Evolutionary conservation across 2,888 invertebrate species (phyloP).

Genomic region (Cheilosia variabilis): DNA sequence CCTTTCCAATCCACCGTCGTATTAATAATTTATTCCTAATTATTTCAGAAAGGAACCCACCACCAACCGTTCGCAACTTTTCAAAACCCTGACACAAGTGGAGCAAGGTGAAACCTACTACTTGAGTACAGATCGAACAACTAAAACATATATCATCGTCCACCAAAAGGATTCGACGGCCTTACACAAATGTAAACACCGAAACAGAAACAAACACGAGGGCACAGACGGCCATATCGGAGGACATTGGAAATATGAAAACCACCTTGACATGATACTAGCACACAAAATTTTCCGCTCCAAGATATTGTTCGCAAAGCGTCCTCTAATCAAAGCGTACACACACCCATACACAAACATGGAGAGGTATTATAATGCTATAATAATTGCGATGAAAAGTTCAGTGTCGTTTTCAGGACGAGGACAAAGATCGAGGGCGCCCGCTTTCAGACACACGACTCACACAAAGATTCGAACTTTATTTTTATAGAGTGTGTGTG

Average conservation of each 20-base stretch:
- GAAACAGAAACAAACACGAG: conserved; percentile 54
- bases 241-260: conserved; percentile 51
- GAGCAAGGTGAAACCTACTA: conserved; percentile 63
- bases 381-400: conserved; percentile 58
- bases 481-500: conserved; percentile 17
- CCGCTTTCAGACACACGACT: conserved; percentile 49
- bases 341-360: conserved; percentile 6
- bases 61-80: not conserved
- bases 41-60: conserved; percentile 28
- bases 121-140: conserved; percentile 35
- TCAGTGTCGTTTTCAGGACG: conserved; percentile 70
- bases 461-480: conserved; percentile 13
- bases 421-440: conserved; percentile 71
- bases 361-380: conserved; percentile 7
- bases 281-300: conserved; percentile 21
- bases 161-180: conserved; percentile 29
- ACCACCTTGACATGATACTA: conserved; percentile 62
- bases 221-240: conserved; percentile 67
- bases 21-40: conserved; percentile 49
- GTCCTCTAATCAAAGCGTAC: conserved; percentile 26
- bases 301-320: conserved; percentile 2
- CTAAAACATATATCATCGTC: conserved; percentile 10
- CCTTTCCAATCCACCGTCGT: not conserved
- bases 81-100: conserved; percentile 50
- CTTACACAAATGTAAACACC: conserved; percentile 38